A percentile compares a stretch with the other conserved stretches of the same genome.
Conservation (phyloP, 2,113 vertebrate genomes). For the Stigmatopora nigra region DNA sequence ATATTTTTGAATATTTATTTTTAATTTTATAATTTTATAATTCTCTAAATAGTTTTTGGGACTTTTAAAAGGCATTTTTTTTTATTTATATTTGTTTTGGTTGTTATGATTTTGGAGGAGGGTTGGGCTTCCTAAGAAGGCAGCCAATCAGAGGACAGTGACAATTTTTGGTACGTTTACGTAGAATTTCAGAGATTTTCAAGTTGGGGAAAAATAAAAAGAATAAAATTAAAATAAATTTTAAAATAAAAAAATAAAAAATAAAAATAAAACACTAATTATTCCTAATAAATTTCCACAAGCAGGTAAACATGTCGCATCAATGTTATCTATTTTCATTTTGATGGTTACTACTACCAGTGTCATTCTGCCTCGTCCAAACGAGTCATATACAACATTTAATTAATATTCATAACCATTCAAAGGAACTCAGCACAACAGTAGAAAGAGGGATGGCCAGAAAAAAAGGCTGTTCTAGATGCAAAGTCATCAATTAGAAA, state of each 20-base stretch:
- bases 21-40: no score
- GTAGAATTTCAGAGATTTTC: no score
- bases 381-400: conserved; percentile 34
- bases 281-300: not conserved
- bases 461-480: conserved; percentile 17
- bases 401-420: conserved; percentile 12
- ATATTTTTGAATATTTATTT: not conserved
- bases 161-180: no score
- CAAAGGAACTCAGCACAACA: conserved; percentile 23
- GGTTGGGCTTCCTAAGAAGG: not conserved
- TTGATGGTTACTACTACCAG: conserved; percentile 3
- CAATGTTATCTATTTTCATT: not conserved
- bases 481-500: conserved; percentile 14
- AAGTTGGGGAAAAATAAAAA: not conserved
- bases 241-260: no score
- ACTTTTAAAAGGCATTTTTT: not conserved
- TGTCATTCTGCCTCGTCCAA: not conserved
- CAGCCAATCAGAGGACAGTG: not conserved
- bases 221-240: no score
- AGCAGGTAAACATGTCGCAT: not conserved
- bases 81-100: not conserved
- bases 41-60: not conserved
- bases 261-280: not conserved
- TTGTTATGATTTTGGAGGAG: not conserved
- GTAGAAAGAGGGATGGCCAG: conserved; percentile 14